Evolutionary conservation across 2,888 invertebrate species (phyloP).

Genomic region (Isotomurus palustris): DNA sequence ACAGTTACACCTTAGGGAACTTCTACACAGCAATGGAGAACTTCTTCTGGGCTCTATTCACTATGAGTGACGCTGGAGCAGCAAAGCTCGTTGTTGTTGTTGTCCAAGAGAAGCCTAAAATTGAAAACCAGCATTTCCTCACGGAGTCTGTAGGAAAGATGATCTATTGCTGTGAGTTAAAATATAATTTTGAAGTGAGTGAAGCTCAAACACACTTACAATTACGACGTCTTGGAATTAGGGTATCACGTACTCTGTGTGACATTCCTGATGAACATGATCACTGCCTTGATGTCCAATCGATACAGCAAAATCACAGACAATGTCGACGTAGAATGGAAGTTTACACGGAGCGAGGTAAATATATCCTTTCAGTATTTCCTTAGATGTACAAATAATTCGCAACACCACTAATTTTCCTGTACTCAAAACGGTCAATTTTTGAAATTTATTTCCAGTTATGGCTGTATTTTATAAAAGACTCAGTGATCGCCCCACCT

Average conservation of each 20-base stretch:
- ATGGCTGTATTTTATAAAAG: constrained; percentile 67
- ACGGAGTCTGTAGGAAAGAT: constrained; percentile 46
- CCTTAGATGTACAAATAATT: too few relatives aligned
- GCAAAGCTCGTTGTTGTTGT: not conserved
- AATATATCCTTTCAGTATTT: not conserved
- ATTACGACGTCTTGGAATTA: not conserved
- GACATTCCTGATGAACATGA: constrained; percentile 69
- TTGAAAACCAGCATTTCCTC: constrained; percentile 58
- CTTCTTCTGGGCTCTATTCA: constrained; percentile 66
- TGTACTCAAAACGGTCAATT: not conserved
- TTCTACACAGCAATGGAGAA: constrained; percentile 60
- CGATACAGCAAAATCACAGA: constrained; percentile 66
- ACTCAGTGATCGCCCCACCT: constrained; percentile 65
- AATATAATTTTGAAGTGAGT: too few relatives aligned
- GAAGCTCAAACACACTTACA: constrained; percentile 46
- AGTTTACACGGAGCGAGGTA: constrained; percentile 65
- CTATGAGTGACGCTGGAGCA: constrained; percentile 62
- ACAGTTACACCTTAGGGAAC: constrained; percentile 53
- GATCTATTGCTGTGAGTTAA: too few relatives aligned
- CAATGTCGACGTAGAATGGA: constrained; percentile 69
- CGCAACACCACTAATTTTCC: too few relatives aligned
- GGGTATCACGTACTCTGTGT: constrained; percentile 65
- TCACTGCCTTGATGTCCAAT: constrained; percentile 70
- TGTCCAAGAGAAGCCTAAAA: constrained; percentile 62
- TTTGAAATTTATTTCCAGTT: constrained; percentile 49